These are phyloP conservation scores for Propsilocerus akamusi DNA, from an alignment of 1,140 invertebrate genomes.

Conservation along the genomic window DNA sequence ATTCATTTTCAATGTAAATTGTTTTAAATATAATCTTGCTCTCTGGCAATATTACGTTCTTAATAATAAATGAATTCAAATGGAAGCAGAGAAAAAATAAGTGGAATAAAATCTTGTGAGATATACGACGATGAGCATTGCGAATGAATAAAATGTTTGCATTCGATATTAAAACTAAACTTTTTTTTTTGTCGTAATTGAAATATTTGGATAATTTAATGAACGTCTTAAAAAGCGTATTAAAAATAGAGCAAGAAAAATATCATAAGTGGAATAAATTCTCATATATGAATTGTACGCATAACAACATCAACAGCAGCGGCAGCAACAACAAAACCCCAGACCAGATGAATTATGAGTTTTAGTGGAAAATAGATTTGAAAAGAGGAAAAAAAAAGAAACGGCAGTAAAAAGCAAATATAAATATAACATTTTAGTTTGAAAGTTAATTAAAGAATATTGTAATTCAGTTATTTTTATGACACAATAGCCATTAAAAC, in stretches of 20 bases:
- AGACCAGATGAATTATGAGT: no score
- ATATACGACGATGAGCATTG: no score
- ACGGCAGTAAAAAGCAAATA: neutral
- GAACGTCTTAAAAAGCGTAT: no score
- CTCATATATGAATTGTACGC: neutral
- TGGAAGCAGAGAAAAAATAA: neutral
- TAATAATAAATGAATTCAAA: slow-evolving; percentile 3
- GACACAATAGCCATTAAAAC: neutral
- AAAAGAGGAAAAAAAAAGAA: neutral
- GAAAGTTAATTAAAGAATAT: slow-evolving; percentile 4
- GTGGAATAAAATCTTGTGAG: neutral
- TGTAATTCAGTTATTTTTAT: slow-evolving; percentile 2
- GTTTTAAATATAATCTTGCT: neutral
- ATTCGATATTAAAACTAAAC: no score
- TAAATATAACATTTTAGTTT: neutral
- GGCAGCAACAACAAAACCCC: no score
- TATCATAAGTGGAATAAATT: neutral
- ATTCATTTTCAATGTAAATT: slow-evolving; percentile 1
- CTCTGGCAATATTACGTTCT: neutral
- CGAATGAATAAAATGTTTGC: neutral
- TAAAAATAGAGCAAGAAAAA: neutral
- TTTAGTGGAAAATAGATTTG: neutral
- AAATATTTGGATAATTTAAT: no score
- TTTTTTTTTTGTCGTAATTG: no score
- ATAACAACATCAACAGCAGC: neutral